Evolutionary conservation across 2,113 vertebrate genomes (phyloP).

Genomic region (Perca fluviatilis): DNA sequence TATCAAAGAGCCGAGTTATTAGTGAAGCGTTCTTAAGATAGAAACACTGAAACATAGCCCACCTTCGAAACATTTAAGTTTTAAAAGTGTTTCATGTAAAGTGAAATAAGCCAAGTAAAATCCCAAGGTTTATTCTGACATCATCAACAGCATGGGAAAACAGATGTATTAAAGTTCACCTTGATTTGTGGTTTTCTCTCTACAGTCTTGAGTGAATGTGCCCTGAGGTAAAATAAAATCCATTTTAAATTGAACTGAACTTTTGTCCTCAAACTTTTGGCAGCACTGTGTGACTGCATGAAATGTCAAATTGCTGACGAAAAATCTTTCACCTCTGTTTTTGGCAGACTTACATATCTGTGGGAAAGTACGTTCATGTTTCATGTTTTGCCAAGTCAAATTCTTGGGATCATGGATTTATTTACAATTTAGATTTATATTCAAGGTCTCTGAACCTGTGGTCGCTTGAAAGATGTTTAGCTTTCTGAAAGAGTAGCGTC

Average conservation of each 20-base stretch:
- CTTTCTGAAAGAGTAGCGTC: too few species aligned
- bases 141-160: conserved; percentile 1
- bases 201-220: conserved; percentile 6
- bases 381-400: not conserved
- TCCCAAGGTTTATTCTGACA: conserved; percentile 21
- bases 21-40: not conserved
- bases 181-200: conserved; percentile 13
- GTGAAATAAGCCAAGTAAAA: not conserved
- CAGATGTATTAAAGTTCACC: conserved; percentile 38
- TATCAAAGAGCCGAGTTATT: conserved; percentile 9
- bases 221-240: conserved; percentile 1
- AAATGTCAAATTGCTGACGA: conserved; percentile 4
- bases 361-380: not conserved
- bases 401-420: not conserved
- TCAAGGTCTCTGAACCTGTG: not conserved
- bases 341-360: not conserved
- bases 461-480: not conserved
- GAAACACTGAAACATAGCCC: not conserved
- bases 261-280: conserved; percentile 6
- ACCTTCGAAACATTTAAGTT: conserved; percentile 1
- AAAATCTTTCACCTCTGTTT: not conserved
- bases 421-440: not conserved
- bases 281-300: not conserved
- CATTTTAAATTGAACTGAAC: conserved; percentile 15
- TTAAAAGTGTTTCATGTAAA: not conserved